These are phyloP conservation scores for Entelurus aequoreus DNA, from an alignment of 2,113 vertebrate genomes.

Conservation along the genomic window DNA sequence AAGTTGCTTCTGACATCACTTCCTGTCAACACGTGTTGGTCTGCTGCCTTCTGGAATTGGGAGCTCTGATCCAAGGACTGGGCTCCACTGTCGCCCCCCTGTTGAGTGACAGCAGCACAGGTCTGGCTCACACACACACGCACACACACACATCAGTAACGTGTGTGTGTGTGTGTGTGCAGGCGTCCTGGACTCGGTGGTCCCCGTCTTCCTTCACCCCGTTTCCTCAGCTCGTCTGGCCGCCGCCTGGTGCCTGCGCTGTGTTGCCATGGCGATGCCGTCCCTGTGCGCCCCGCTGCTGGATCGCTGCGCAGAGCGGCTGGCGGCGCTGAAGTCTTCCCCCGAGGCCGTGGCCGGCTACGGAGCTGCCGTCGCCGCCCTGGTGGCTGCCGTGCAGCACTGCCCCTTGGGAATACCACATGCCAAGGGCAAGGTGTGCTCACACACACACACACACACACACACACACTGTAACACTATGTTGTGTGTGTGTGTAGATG, in stretches of 20 bases:
- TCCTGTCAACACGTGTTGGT: constrained; percentile 80
- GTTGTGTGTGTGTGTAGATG: constrained; percentile 60
- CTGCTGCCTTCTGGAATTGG: constrained; percentile 87
- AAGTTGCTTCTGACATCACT: constrained; percentile 66
- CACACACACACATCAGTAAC: not conserved
- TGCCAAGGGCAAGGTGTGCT: constrained; percentile 80
- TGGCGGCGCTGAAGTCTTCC: constrained; percentile 77
- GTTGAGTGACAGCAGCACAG: constrained; percentile 81
- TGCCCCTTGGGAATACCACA: constrained; percentile 89
- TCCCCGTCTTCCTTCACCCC: constrained; percentile 80
- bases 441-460: too few relatives aligned
- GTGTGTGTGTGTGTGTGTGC: constrained; percentile 13
- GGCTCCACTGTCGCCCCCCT: constrained; percentile 81
- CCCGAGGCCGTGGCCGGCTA: constrained; percentile 87
- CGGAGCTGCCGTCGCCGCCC: constrained; percentile 82
- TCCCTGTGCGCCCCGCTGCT: constrained; percentile 76
- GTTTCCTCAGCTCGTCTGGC: constrained; percentile 75
- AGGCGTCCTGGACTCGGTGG: constrained; percentile 83
- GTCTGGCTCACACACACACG: constrained; percentile 54
- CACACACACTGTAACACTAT: too few relatives aligned
- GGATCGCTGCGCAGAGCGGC: constrained; percentile 82
- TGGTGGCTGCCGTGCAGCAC: constrained; percentile 83
- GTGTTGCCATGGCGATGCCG: constrained; percentile 79
- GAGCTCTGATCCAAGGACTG: constrained; percentile 76
- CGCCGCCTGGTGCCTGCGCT: constrained; percentile 88